Percentiles rank a stretch among this genome's conserved stretches.
Conservation (phyloP, 2,797 vertebrate genomes). For the Carapus acus region DNA sequence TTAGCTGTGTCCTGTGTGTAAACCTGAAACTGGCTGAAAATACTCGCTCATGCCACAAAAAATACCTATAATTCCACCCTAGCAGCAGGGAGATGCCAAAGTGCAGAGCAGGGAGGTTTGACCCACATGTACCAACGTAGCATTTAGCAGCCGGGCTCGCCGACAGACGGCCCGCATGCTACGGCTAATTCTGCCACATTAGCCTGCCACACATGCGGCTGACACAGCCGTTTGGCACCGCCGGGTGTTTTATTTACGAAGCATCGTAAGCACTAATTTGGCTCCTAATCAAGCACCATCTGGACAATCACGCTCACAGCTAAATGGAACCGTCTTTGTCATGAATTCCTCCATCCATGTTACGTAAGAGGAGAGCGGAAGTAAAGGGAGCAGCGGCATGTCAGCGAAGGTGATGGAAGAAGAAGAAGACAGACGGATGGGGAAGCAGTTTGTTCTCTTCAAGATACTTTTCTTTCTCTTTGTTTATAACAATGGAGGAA, state of each 20-base stretch:
- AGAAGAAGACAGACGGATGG: no score
- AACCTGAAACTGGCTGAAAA: slow-evolving; percentile 7
- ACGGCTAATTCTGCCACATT: slow-evolving; percentile 42
- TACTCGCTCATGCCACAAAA: neutral
- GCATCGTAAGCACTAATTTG: slow-evolving; percentile 36
- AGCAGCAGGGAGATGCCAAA: neutral
- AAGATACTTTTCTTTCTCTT: no score
- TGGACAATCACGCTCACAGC: slow-evolving; percentile 18
- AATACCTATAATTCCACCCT: slow-evolving; percentile 17
- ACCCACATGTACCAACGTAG: slow-evolving; percentile 36
- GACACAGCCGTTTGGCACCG: slow-evolving; percentile 22
- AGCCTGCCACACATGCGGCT: slow-evolving; percentile 38
- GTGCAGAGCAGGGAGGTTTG: slow-evolving; percentile 31
- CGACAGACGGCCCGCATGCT: slow-evolving; percentile 45
- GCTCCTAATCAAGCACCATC: slow-evolving; percentile 28
- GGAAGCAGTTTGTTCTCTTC: no score
- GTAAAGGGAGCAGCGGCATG: neutral
- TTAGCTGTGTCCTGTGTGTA: neutral
- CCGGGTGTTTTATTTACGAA: slow-evolving; percentile 35
- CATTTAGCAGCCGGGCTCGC: slow-evolving; percentile 30
- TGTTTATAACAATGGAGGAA: no score
- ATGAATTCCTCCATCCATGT: neutral
- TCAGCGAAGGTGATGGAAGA: no score
- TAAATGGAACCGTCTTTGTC: neutral
- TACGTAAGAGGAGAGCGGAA: neutral